Evolutionary conservation across 2,113 vertebrate species (phyloP), one percentile per base, ranked within the genome.

Genomic region (Solea senegalensis): DNA sequence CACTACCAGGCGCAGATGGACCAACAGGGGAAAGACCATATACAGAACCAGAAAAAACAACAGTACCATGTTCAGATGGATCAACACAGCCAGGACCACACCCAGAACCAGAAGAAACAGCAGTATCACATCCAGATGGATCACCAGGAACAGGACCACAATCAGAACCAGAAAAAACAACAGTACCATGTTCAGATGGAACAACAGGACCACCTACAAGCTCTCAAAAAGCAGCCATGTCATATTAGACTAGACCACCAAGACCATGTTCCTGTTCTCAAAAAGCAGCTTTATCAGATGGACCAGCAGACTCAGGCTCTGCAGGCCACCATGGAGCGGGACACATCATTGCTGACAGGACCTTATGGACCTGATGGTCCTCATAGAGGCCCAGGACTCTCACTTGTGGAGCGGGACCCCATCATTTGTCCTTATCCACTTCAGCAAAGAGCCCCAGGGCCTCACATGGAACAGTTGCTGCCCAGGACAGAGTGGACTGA

Each of bases 391-490:
- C 40, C 65, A 9, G 74, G 43, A 50, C 72, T 50, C 21, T 57
- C 76, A 0, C 39, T 79, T 21, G 52, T 79, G 9, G 82, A 86
- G 9, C 71, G 49, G 34, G 74, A 85, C 11, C 76, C 57, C 5
- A 3, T 21, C 6, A 45, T 82, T 2, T 39, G 53, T 50, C 67
- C 61, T 8, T 87, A 80, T 11, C 68, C 72, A 15, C 43, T 76
- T 5, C 66, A 72, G 14, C 72, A 72, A 11, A 13, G 78, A 34
- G 45, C 66, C 7, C 50, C 72, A 0, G 82, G 76, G 9, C 74
- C 80, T 45, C 76, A 86, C 57, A 63, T 85, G 58, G 83, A 87
- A 62, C 83, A 78, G 59, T 50, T 84, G 16, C 62, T 89, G 46
- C 51, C 83, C 65, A 46, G 87, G 15, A 16, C 68, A 0, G 76